A percentile compares a stretch with the other conserved stretches of the same genome.
These are phyloP conservation scores for Scolanthus callimorphus DNA, from an alignment of 92 coral and sea anemone species.

Conservation along the genomic window DNA sequence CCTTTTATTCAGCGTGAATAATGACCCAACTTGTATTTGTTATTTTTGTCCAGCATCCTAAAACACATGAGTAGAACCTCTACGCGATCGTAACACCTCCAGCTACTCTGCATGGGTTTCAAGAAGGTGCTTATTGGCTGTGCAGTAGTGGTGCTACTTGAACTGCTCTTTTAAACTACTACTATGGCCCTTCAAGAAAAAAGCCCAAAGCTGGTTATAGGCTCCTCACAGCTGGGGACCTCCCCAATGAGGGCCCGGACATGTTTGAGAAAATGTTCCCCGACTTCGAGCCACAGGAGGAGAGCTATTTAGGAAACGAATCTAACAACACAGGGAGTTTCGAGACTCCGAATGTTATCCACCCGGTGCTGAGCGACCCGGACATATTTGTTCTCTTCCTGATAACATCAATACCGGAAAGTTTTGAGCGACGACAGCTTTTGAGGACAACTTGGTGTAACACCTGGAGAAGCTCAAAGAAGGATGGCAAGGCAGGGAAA, in stretches of 20 bases:
- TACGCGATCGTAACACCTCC: too few species aligned
- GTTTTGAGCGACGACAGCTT: constrained; percentile 20
- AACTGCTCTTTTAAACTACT: not conserved
- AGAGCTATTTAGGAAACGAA: not conserved
- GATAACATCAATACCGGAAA: constrained; percentile 26
- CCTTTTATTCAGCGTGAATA: too few species aligned
- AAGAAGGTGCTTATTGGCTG: not conserved
- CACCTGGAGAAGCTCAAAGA: constrained; percentile 25
- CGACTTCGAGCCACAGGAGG: not conserved
- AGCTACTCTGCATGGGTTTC: not conserved
- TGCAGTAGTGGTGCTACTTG: not conserved
- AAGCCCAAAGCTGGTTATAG: constrained; percentile 2
- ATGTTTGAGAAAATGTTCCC: constrained; percentile 11
- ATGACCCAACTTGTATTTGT: too few species aligned
- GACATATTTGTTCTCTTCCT: constrained; percentile 32
- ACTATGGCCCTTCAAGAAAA: not conserved
- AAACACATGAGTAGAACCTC: too few species aligned
- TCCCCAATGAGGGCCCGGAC: constrained; percentile 14
- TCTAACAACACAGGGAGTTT: not conserved
- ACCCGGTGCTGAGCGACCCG: constrained; percentile 17
- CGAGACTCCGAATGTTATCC: constrained; percentile 3
- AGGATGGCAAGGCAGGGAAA: constrained; percentile 22
- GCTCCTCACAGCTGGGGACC: constrained; percentile 23
- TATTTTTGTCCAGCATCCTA: too few species aligned
- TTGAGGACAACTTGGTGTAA: constrained; percentile 35